Conservation (phyloP, 2,888 invertebrate species). For the Troides oblongomaculatus region DNA sequence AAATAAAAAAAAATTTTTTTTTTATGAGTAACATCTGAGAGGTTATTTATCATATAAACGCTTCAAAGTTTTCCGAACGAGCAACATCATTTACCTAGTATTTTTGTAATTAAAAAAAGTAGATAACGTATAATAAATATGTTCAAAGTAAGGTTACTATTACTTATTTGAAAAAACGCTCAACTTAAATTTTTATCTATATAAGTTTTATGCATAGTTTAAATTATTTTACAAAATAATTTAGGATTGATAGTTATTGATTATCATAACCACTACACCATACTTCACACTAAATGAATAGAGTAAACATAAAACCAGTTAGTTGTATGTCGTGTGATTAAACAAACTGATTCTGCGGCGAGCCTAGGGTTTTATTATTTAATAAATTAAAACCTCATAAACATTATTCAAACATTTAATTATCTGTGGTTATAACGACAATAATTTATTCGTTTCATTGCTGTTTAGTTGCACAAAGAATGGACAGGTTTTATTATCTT, state of each 20-base stretch:
- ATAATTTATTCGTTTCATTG: slow-evolving; percentile 61
- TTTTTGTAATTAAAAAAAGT: too few relatives aligned
- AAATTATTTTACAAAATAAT: not conserved
- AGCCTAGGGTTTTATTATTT: slow-evolving; percentile 23
- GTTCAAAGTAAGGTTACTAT: too few relatives aligned
- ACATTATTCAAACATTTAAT: slow-evolving; percentile 40
- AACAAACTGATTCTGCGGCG: slow-evolving; percentile 10
- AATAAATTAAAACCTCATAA: slow-evolving; percentile 31
- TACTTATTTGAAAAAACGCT: too few relatives aligned
- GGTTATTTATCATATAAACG: too few relatives aligned
- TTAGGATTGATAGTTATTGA: slow-evolving; percentile 1
- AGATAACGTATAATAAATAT: too few relatives aligned
- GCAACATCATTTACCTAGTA: too few relatives aligned
- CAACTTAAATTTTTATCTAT: too few relatives aligned
- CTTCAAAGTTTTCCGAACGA: too few relatives aligned
- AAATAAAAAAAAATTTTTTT: too few relatives aligned
- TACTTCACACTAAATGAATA: slow-evolving; percentile 9
- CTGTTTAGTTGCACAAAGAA: slow-evolving; percentile 59
- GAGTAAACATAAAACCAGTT: slow-evolving; percentile 13
- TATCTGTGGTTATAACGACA: slow-evolving; percentile 41
- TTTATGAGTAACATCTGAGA: too few relatives aligned
- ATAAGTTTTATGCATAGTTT: too few relatives aligned
- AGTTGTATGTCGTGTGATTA: slow-evolving; percentile 7
- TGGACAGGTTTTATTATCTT: slow-evolving; percentile 70
- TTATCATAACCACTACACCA: slow-evolving; percentile 10